Conservation (phyloP, 2,113 vertebrate genomes). For the Sciurus niger region DNA sequence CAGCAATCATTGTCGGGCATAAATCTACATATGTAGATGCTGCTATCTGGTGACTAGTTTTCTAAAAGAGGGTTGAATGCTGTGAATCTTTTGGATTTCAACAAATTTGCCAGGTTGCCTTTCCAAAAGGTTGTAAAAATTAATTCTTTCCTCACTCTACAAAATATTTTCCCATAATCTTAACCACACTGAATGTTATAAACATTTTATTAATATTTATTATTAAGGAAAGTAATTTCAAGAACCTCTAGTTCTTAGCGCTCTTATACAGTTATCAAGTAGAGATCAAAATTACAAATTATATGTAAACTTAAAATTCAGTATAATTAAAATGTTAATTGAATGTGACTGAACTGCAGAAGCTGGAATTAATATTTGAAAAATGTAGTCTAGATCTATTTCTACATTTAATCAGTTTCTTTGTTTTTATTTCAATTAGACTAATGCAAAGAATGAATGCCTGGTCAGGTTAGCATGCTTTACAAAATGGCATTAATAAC, state of each 20-base stretch:
- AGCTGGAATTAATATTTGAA: neutral
- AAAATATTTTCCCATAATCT: neutral
- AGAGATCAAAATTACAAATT: slow-evolving; percentile 16
- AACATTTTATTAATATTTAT: slow-evolving; percentile 31
- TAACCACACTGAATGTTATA: neutral
- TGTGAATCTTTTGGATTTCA: neutral
- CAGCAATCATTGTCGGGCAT: neutral
- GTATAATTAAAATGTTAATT: slow-evolving; percentile 27
- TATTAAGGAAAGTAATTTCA: neutral
- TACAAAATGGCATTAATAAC: neutral
- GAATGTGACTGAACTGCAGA: slow-evolving; percentile 45
- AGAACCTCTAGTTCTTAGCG: neutral
- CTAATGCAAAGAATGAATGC: slow-evolving; percentile 2
- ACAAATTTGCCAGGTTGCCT: neutral
- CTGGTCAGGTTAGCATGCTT: neutral
- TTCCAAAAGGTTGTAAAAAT: neutral
- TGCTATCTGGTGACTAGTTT: neutral
- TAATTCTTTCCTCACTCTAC: slow-evolving; percentile 14
- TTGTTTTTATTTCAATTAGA: slow-evolving; percentile 25
- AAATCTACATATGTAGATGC: neutral
- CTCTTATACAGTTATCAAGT: neutral
- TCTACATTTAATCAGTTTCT: slow-evolving; percentile 9
- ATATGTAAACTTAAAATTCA: slow-evolving; percentile 35
- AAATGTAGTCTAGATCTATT: neutral
- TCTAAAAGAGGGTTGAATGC: neutral